Percentiles rank a stretch among this genome's conserved stretches.
Evolutionary conservation across 2,113 vertebrate genomes (phyloP).

Genomic region (Peromyscus polionotus): DNA sequence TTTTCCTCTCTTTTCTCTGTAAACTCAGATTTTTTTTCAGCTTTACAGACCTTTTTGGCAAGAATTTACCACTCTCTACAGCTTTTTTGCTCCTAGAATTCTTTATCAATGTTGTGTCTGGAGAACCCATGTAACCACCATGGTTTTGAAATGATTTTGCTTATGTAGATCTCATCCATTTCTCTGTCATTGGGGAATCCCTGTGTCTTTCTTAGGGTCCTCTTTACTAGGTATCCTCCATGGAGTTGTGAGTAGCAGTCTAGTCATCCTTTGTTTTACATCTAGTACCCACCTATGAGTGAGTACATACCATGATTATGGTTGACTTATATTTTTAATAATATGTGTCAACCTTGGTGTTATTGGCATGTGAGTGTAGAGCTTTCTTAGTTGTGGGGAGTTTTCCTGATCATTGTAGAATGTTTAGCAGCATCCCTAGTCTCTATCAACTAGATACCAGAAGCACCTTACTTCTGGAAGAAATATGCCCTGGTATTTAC

Average conservation of each 20-base stretch:
- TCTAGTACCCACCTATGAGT: no score
- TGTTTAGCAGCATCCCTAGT: background rate
- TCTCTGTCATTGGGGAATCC: no score
- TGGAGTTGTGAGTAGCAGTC: no score
- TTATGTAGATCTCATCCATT: no score
- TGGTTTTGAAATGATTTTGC: background rate
- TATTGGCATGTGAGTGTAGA: background rate
- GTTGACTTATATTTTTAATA: conserved; percentile 52
- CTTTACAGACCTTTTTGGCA: conserved; percentile 28
- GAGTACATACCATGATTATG: background rate
- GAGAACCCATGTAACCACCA: background rate
- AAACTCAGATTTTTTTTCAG: background rate
- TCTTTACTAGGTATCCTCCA: no score
- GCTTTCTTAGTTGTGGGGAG: background rate
- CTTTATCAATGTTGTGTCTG: conserved; percentile 21
- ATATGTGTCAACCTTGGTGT: background rate
- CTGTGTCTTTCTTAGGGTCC: no score
- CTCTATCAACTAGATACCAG: background rate
- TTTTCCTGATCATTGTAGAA: background rate
- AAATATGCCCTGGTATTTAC: background rate
- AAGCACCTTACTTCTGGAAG: background rate
- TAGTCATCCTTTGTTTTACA: no score
- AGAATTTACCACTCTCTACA: background rate
- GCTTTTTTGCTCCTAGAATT: conserved; percentile 26
- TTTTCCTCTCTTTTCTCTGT: conserved; percentile 11